A percentile compares a stretch with the other conserved stretches of the same genome.
These are phyloP conservation scores for Aurelia sp. DNA, from an alignment of 30 jellyfish, hydroid and myxozoan species.

Conservation along the genomic window DNA sequence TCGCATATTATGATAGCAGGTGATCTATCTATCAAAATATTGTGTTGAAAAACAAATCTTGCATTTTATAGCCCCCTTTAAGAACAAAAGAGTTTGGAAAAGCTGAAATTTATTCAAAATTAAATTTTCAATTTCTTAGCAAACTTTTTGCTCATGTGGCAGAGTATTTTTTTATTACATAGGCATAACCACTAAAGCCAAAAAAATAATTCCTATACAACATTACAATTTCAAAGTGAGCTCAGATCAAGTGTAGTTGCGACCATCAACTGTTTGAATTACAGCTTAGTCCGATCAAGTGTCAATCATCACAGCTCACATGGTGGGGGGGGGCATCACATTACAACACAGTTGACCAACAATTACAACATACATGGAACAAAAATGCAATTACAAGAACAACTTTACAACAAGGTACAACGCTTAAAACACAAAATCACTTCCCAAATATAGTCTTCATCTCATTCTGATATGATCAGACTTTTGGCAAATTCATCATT, in stretches of 20 bases:
- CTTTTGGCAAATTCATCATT: constrained; percentile 62
- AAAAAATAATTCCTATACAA: too few relatives aligned
- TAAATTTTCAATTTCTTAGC: too few relatives aligned
- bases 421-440: constrained; percentile 19
- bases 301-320: constrained; percentile 66
- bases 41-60: too few relatives aligned
- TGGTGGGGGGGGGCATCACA: background rate
- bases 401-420: background rate
- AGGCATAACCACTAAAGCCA: too few relatives aligned
- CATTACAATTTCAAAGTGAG: constrained; percentile 21
- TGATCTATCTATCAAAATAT: too few relatives aligned
- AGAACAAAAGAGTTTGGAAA: too few relatives aligned
- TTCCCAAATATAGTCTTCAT: constrained; percentile 54
- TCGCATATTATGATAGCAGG: too few relatives aligned
- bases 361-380: background rate
- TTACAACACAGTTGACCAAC: background rate
- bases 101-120: too few relatives aligned
- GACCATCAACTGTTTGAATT: constrained; percentile 44
- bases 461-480: constrained; percentile 24
- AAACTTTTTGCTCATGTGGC: too few relatives aligned
- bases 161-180: too few relatives aligned
- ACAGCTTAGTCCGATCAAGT: constrained; percentile 51
- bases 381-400: background rate
- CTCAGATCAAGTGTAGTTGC: constrained; percentile 83
- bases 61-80: too few relatives aligned